Percentiles rank a stretch among this genome's conserved stretches.
These are phyloP conservation scores for Dasyprocta punctata DNA, from an alignment of 2,113 vertebrate genomes.

Conservation along the genomic window DNA sequence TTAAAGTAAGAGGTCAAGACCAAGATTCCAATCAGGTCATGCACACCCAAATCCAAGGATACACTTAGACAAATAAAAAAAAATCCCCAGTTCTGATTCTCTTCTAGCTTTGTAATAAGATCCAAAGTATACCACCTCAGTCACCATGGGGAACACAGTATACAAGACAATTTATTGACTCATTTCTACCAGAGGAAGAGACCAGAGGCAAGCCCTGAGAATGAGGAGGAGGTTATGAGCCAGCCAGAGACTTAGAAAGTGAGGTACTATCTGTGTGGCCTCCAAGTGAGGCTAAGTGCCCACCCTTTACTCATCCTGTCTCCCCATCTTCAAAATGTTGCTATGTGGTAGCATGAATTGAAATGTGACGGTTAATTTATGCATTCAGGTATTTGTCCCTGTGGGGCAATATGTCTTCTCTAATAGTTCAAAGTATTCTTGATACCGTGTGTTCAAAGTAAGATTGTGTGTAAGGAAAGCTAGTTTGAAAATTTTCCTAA, in stretches of 20 bases:
- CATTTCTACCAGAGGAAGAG: background rate
- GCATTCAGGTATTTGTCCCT: background rate
- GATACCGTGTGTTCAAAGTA: background rate
- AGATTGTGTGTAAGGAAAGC: conserved; percentile 22
- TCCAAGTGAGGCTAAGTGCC: background rate
- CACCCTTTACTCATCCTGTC: background rate
- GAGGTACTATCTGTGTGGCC: background rate
- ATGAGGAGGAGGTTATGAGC: background rate
- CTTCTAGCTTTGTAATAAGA: background rate
- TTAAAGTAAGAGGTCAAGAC: background rate
- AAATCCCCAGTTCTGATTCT: background rate
- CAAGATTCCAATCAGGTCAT: background rate
- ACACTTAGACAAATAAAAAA: background rate
- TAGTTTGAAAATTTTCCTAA: conserved; percentile 20
- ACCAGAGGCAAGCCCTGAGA: background rate
- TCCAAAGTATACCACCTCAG: too few relatives aligned
- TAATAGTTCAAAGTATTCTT: conserved; percentile 32
- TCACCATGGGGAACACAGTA: background rate
- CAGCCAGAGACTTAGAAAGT: background rate
- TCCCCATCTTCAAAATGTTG: background rate
- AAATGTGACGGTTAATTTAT: background rate
- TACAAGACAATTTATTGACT: background rate
- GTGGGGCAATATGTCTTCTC: background rate
- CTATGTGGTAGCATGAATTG: background rate
- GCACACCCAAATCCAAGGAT: background rate